Conservation (phyloP, 2,797 vertebrate genomes). For the Enteromius paludinosus region DNA sequence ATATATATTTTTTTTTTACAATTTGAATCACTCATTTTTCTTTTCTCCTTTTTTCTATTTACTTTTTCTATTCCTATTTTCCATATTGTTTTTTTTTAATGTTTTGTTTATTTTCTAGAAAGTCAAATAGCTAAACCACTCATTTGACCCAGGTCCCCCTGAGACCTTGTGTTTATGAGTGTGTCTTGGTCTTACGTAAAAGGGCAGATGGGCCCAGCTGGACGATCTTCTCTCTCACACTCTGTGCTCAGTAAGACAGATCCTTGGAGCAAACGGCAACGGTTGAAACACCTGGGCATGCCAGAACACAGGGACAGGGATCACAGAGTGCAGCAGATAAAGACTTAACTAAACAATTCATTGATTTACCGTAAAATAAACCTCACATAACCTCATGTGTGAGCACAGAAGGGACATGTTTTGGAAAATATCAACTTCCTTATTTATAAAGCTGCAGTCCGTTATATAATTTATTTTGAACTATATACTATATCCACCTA, state of each 20-base stretch:
- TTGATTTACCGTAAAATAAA: constrained; percentile 21
- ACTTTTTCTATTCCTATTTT: neutral
- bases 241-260: constrained; percentile 21
- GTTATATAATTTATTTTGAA: neutral
- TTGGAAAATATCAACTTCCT: neutral
- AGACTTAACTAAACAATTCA: constrained; percentile 11
- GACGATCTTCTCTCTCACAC: constrained; percentile 50
- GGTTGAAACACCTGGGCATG: constrained; percentile 55
- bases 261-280: constrained; percentile 40
- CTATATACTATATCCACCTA: neutral
- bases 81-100: neutral
- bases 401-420: neutral
- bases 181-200: constrained; percentile 70
- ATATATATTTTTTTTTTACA: neutral
- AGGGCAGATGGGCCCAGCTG: constrained; percentile 75
- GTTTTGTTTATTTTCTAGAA: neutral
- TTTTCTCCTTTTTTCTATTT: neutral
- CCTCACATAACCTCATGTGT: neutral
- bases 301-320: neutral
- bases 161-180: constrained; percentile 43
- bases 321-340: constrained; percentile 15
- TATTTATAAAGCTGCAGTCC: neutral
- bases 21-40: neutral
- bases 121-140: constrained; percentile 1
- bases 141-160: constrained; percentile 26